These are phyloP conservation scores for Brachylomia viminalis DNA, from an alignment of 2,888 invertebrate genomes.

Conservation along the genomic window DNA sequence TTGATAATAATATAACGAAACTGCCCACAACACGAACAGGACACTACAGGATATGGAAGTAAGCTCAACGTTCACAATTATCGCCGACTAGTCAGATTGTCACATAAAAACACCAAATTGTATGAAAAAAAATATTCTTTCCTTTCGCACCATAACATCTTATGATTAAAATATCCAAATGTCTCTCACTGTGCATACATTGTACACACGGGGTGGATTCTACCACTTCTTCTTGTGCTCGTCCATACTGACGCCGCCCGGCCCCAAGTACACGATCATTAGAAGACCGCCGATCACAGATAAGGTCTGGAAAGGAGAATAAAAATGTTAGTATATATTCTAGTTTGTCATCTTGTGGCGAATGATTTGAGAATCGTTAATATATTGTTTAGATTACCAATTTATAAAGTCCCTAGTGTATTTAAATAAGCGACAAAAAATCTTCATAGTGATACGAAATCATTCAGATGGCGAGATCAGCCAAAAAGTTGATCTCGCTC, in stretches of 20 bases:
- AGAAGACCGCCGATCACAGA: conserved; percentile 99
- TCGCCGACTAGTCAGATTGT: conserved; percentile 71
- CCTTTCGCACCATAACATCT: conserved; percentile 70
- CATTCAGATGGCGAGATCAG: too few relatives aligned
- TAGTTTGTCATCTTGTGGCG: too few relatives aligned
- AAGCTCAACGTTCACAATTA: conserved; percentile 68
- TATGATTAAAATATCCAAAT: conserved; percentile 68
- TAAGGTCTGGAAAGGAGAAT: conserved; percentile 94
- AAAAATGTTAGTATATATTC: not conserved
- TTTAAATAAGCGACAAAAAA: too few relatives aligned
- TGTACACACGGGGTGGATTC: conserved; percentile 67
- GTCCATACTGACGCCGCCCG: conserved; percentile 99
- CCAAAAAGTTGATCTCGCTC: too few relatives aligned
- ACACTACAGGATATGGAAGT: conserved; percentile 60
- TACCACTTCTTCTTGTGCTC: conserved; percentile 99
- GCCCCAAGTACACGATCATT: conserved; percentile 99
- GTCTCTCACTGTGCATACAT: conserved; percentile 72
- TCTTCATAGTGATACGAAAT: too few relatives aligned
- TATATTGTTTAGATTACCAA: too few relatives aligned
- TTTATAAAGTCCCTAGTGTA: too few relatives aligned
- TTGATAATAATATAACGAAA: conserved; percentile 16
- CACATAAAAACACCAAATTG: conserved; percentile 67
- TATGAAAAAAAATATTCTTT: conserved; percentile 59
- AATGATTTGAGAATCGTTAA: too few relatives aligned
- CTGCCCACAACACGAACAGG: conserved; percentile 43